Evolutionary conservation across 2,113 vertebrate genomes (phyloP).

Genomic region (Octodon degus): DNA sequence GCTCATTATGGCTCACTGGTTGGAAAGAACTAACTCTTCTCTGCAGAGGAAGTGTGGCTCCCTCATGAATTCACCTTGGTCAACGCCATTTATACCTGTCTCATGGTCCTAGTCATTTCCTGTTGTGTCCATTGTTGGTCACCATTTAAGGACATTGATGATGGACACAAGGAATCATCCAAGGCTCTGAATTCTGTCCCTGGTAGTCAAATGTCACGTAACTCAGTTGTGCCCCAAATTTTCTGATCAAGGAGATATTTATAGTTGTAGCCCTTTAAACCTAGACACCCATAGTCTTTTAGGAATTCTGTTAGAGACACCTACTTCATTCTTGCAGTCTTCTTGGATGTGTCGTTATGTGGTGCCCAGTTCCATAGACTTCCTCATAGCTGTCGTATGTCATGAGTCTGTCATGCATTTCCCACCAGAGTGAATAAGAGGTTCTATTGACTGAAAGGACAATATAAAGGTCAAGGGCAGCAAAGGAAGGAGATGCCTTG

Average conservation of each 20-base stretch:
- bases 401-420: not conserved
- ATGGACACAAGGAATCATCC: fast-evolving
- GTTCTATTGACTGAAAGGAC: not conserved
- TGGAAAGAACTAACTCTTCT: not conserved
- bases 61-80: not conserved
- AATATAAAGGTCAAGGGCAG: not conserved
- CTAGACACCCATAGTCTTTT: not conserved
- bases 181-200: not conserved
- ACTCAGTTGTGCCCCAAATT: no score
- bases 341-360: not conserved
- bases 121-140: not conserved
- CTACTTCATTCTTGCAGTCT: not conserved
- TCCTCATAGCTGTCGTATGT: not conserved
- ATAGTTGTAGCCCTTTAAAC: not conserved
- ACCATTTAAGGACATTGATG: not conserved
- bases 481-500: not conserved
- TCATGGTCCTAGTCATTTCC: not conserved
- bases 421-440: not conserved
- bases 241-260: not conserved
- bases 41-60: not conserved
- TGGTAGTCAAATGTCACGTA: not conserved
- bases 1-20: not conserved
- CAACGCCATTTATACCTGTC: fast-evolving
- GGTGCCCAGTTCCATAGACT: not conserved
- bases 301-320: not conserved